Evolutionary conservation across 2,797 vertebrate species (phyloP), one percentile per base, ranked within the genome.

Genomic region (Oryzias dopingdopingensis): DNA sequence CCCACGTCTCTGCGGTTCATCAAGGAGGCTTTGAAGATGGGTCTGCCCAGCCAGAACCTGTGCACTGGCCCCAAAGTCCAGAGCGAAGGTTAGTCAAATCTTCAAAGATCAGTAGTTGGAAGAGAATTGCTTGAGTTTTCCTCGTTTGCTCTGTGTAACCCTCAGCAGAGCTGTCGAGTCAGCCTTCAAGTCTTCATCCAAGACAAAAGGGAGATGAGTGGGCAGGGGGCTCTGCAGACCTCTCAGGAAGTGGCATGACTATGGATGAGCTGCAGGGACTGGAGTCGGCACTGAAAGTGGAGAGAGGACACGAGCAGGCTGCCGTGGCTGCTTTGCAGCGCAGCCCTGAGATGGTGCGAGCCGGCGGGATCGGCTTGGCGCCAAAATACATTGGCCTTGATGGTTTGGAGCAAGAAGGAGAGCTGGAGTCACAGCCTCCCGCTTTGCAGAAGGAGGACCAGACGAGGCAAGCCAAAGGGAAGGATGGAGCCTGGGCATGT

Each of bases 321-420:
- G 54, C 74, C 41, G 67, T 79, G 52, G 67, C 65, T 0, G 49
- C 65, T 2, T 67, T 83, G 1, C 65, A 76, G 42, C 63, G 50
- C 1, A 67, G 64, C 16, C 13, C 70, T 0, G 76, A 76, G 47
- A 63, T 14, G 14, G 62, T 47, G 4, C 63, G 53, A 37, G 74
- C 72, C 42, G 70, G 81, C 20, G 74, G 85, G 49, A 59, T 68
- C n/a, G 65, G 55, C 20, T 58, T 72, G 55, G 77, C 74, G 5
- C 88, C 86, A 8, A 92, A 91, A 63, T 93, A 92, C 83, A 93
- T 93, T 0, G 92, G 92, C 26, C 86, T 93, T 0, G 92, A 93
- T 15, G 92, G 92, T 32, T 74, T 93, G 82, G 91, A 92, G 68
- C 91, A 92, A 75, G 89, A 88, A 0, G 83, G 49, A 46, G 91